Base-by-base conservation (phyloP, 2,797 vertebrate species). In the Peromyscus eremicus region DNA sequence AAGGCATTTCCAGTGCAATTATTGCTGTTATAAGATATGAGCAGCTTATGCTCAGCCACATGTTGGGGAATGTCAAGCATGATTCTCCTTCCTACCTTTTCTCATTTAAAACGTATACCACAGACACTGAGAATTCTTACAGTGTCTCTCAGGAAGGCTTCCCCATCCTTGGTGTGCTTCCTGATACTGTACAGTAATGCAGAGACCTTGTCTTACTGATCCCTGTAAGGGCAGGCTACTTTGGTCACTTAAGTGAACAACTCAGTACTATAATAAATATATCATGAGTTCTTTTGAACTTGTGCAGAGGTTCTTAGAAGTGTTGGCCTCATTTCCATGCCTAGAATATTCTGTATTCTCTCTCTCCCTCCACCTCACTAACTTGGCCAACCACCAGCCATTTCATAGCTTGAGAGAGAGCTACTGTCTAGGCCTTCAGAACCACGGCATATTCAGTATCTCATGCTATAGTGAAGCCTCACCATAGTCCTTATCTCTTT, bases 401-500 rank as follows among this genome's bases (percentile, higher is more conserved):
- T 81, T 40, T 4, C 25, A 43, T 43, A 34, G 2, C 11, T 62
- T 52, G 49, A 1, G 16, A 4, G 25, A 71, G 64, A 94, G 82
- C 43, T 40, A 0, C 14, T 49, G 13, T 29, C 52, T 12, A 16
- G 37, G 57, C 43, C n/a, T 91, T 43, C 40, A 6, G 16, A 43
- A 21, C 40, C 46, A 6, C 5, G 21, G n/a, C 40, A 8, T 21
- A 0, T 34, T 84, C 29, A 29, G 17, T 9, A 5, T 29, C 17
- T 80, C 40, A 1, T 23, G 3, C n/a, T 5, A 3, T 14, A n/a
- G 10, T 57, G 27, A 64, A 14, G 0, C 49, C 32, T 97, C 89
- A 95, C 9, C 0, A 2, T 55, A 60, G 37, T 29, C 11, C 16
- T 40, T 55, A 46, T 97, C 68, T 98, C 0, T 96, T 21, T 96